Conservation (phyloP, 2,113 vertebrate species). For the Percopsis transmontana region DNA sequence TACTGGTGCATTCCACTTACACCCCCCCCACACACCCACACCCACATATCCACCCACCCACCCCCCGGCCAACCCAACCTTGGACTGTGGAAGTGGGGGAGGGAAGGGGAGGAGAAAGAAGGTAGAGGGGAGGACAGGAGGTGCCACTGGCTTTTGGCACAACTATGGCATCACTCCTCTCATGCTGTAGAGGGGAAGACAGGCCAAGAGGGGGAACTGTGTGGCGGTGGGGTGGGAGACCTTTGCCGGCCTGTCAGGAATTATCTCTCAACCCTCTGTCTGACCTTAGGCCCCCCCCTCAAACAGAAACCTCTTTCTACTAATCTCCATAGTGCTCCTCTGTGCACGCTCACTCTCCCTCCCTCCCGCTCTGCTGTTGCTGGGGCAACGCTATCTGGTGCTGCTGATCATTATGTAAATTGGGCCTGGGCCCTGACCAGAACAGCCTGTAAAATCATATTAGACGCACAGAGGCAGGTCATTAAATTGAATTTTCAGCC, state of each 20-base stretch:
- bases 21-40: slow-evolving; percentile 44
- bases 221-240: slow-evolving; percentile 38
- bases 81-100: slow-evolving; percentile 61
- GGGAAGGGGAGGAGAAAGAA: slow-evolving; percentile 3
- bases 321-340: slow-evolving; percentile 50
- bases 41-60: slow-evolving; percentile 58
- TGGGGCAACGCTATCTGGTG: slow-evolving; percentile 86
- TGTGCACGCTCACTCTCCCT: slow-evolving; percentile 40
- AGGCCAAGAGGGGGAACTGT: slow-evolving; percentile 15
- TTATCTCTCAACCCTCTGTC: slow-evolving; percentile 66
- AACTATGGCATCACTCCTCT: slow-evolving; percentile 47
- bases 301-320: slow-evolving; percentile 40
- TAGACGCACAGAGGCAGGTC: slow-evolving; percentile 80
- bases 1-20: slow-evolving; percentile 65
- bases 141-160: slow-evolving; percentile 55
- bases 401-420: slow-evolving; percentile 87
- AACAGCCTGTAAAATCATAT: slow-evolving; percentile 84
- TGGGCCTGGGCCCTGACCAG: slow-evolving; percentile 80
- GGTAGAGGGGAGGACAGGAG: slow-evolving; percentile 16
- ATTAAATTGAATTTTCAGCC: slow-evolving; percentile 85
- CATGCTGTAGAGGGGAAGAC: slow-evolving; percentile 21
- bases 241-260: slow-evolving; percentile 71
- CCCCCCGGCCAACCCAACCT: slow-evolving; percentile 46
- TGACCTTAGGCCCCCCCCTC: slow-evolving; percentile 55
- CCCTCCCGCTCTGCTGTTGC: slow-evolving; percentile 75